A percentile compares a stretch with the other conserved stretches of the same genome.
Conservation (phyloP, 2,113 vertebrate genomes). For the Platysternon megacephalum region DNA sequence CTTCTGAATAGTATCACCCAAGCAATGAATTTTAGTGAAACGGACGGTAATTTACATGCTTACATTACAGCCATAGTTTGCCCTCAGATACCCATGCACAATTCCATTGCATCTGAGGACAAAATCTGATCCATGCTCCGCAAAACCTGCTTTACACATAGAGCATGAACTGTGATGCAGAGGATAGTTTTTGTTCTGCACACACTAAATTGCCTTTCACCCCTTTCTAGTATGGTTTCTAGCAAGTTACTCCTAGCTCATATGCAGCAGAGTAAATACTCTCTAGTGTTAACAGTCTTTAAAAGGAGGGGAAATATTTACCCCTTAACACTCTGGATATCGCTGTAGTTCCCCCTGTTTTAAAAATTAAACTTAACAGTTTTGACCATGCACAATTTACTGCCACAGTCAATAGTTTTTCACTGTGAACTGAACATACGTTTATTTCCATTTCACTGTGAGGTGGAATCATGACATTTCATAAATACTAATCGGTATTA, state of each 20-base stretch:
- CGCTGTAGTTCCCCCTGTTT: neutral
- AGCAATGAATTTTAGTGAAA: neutral
- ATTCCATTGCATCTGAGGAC: neutral
- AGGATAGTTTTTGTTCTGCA: neutral
- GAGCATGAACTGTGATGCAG: neutral
- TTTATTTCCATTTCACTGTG: neutral
- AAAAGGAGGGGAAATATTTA: slow-evolving; percentile 57
- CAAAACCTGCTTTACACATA: accelerated
- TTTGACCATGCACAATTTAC: neutral
- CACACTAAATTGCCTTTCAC: neutral
- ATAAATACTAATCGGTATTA: neutral
- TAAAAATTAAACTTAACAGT: neutral
- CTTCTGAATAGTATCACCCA: neutral
- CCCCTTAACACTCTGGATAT: neutral
- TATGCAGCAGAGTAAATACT: neutral
- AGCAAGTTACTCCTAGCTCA: slow-evolving; percentile 22
- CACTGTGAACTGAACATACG: neutral
- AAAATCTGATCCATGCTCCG: neutral
- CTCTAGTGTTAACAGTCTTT: neutral
- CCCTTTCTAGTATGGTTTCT: neutral
- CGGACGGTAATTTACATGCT: neutral
- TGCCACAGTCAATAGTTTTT: neutral
- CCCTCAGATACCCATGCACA: neutral
- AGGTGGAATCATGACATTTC: neutral
- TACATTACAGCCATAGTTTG: neutral